phyloP scores from a whole-genome alignment of 2,797 vertebrate species.

The Sparidentex hasta region DNA sequence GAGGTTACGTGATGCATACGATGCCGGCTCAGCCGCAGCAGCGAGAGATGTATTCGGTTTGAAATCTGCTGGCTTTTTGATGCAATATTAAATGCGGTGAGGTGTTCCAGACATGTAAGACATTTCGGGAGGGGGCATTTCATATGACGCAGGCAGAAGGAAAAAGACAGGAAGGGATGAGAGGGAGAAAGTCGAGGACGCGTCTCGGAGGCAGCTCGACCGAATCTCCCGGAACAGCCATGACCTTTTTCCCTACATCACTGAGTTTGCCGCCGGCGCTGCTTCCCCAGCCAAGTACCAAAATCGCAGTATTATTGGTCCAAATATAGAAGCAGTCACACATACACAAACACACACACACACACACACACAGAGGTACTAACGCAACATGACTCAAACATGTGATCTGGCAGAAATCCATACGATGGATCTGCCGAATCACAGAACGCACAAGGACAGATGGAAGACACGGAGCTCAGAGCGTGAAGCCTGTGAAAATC shows the following conservation, averaged over 20 bases:
- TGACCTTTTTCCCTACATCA: conserved; percentile 76
- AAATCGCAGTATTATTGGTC: conserved; percentile 64
- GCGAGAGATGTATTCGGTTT: conserved; percentile 59
- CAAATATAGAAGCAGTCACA: conserved; percentile 68
- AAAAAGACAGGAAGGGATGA: conserved; percentile 7
- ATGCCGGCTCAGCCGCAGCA: conserved; percentile 39
- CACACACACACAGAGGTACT: background rate
- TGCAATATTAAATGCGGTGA: conserved; percentile 68
- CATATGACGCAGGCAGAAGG: conserved; percentile 30
- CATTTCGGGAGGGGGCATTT: conserved; percentile 53
- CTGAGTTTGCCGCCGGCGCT: conserved; percentile 58
- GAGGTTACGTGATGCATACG: conserved; percentile 2
- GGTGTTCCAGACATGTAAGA: conserved; percentile 61
- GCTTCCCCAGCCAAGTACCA: conserved; percentile 56
- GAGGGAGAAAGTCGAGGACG: conserved; percentile 32
- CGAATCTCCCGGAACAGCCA: conserved; percentile 68
- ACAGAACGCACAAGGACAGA: conserved; percentile 11
- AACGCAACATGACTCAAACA: conserved; percentile 54
- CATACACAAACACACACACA: conserved; percentile 15
- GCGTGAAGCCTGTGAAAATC: conserved; percentile 30
- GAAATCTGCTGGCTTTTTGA: conserved; percentile 67
- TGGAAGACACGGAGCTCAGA: conserved; percentile 11
- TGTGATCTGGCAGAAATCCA: conserved; percentile 59
- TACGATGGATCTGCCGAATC: conserved; percentile 36
- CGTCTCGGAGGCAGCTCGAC: conserved; percentile 65